phyloP scores from a whole-genome alignment of 2,888 invertebrate genomes.

The Theodoxus fluviatilis region DNA sequence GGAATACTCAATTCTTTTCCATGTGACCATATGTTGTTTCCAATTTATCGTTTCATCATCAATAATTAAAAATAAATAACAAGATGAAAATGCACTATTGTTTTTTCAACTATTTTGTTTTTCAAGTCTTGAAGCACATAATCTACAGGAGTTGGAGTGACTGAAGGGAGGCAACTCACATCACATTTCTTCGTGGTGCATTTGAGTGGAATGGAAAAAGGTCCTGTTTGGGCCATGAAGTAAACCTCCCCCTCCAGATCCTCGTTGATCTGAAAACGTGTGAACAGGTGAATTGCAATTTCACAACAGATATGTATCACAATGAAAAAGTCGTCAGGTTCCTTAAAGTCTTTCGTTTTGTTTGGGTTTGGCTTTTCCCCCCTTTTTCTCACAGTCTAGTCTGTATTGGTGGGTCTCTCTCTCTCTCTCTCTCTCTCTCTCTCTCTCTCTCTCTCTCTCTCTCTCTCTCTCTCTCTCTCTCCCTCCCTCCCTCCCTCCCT shows the following conservation, averaged over 20 bases:
- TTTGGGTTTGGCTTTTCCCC: no score
- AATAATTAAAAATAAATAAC: neutral
- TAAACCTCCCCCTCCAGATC: slow-evolving; percentile 62
- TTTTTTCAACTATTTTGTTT: neutral
- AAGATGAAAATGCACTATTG: neutral
- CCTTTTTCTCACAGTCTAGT: no score
- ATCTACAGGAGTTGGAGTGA: no score
- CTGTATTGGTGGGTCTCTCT: no score
- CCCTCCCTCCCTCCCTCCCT: no score
- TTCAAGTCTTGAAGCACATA: no score
- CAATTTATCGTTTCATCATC: neutral
- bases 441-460: no score
- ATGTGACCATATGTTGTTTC: neutral
- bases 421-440: no score
- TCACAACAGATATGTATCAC: no score
- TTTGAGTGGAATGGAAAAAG: slow-evolving; percentile 61
- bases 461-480: no score
- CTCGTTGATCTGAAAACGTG: slow-evolving; percentile 58
- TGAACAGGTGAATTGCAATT: neutral
- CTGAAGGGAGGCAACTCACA: slow-evolving; percentile 57
- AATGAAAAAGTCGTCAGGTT: no score
- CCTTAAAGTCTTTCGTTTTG: no score
- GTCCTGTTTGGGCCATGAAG: slow-evolving; percentile 64
- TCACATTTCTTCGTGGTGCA: slow-evolving; percentile 66
- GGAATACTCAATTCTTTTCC: neutral